Conservation (phyloP, 1,140 invertebrate genomes). For the Drosophila pectinifera region DNA sequence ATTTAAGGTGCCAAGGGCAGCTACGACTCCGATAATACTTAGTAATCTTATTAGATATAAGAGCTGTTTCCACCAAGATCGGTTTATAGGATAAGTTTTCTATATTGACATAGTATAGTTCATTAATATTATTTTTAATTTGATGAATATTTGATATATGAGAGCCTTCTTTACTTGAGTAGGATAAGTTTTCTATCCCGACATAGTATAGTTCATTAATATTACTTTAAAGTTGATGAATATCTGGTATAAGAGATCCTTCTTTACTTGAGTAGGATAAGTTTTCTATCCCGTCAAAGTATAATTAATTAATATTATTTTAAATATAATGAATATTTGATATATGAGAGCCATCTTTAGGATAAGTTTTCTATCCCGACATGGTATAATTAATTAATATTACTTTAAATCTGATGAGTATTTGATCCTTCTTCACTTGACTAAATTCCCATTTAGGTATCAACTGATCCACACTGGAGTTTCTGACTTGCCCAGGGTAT, state of each 20-base stretch:
- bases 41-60: neutral
- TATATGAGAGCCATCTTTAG: no score
- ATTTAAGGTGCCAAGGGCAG: neutral
- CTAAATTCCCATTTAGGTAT: no score
- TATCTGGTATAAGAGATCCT: no score
- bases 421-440: no score
- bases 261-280: neutral
- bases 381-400: no score
- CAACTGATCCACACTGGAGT: neutral
- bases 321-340: no score
- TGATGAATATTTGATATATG: no score
- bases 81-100: neutral
- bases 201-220: neutral
- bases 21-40: neutral
- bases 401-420: no score
- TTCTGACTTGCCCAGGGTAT: neutral
- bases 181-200: neutral
- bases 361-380: no score
- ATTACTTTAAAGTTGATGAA: no score
- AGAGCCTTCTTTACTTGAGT: no score
- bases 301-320: neutral
- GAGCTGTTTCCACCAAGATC: no score
- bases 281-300: neutral
- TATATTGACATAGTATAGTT: neutral
- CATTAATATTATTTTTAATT: neutral